Evolutionary conservation across 2,113 vertebrate species (phyloP).

Genomic region (Paracanthobrama guichenoti): DNA sequence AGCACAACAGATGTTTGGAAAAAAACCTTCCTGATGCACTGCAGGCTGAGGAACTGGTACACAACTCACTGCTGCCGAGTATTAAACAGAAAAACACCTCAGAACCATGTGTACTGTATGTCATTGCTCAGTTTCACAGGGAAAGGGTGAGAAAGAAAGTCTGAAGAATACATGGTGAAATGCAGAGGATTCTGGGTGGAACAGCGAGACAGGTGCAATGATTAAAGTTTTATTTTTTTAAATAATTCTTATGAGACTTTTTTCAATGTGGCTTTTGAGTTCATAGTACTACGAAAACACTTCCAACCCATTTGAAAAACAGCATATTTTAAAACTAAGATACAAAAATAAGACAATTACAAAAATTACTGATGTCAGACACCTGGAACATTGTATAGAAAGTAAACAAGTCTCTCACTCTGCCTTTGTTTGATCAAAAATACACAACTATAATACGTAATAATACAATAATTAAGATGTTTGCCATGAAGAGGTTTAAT

Average conservation of each 20-base stretch:
- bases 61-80: not conserved
- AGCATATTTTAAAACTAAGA: too few relatives aligned
- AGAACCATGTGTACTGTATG: not conserved
- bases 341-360: too few relatives aligned
- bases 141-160: not conserved
- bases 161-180: not conserved
- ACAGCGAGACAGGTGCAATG: not conserved
- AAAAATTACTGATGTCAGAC: too few relatives aligned
- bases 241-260: too few relatives aligned
- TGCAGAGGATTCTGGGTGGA: not conserved
- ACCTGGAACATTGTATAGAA: too few relatives aligned
- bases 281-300: not conserved
- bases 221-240: not conserved
- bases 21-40: not conserved
- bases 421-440: too few relatives aligned
- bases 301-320: too few relatives aligned
- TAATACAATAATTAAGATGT: too few relatives aligned
- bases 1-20: not conserved
- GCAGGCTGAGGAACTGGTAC: not conserved
- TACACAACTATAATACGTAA: too few relatives aligned
- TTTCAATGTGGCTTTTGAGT: not conserved
- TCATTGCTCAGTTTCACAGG: not conserved
- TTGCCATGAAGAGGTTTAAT: too few relatives aligned
- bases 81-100: not conserved
- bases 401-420: too few relatives aligned